Evolutionary conservation across 2,888 invertebrate genomes (phyloP).

Genomic region (Trissolcus brochymenae): DNA sequence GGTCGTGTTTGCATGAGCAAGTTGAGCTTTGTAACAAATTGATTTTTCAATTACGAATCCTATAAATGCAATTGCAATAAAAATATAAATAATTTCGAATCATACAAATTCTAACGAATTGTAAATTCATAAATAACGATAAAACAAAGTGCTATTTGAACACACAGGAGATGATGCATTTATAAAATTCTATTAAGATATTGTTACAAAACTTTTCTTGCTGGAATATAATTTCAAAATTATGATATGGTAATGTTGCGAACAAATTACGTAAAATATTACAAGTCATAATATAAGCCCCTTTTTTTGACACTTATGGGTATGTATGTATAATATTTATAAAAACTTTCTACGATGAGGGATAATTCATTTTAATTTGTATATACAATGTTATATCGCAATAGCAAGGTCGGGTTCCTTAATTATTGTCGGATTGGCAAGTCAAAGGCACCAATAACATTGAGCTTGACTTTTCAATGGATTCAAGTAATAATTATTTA

Average conservation of each 20-base stretch:
- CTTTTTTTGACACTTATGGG: conserved; percentile 61
- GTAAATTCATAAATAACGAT: no score
- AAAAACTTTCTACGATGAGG: conserved; percentile 60
- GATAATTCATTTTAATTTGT: conserved; percentile 63
- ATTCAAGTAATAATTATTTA: conserved; percentile 42
- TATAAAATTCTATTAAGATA: conserved; percentile 11
- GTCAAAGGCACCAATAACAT: conserved; percentile 74
- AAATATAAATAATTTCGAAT: neutral
- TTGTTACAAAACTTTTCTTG: conserved; percentile 34
- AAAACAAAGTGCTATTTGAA: neutral
- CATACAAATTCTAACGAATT: neutral
- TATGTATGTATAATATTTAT: conserved; percentile 53
- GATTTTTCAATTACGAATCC: conserved; percentile 2
- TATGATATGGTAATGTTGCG: conserved; percentile 36
- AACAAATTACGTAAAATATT: conserved; percentile 59
- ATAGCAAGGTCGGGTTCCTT: conserved; percentile 71
- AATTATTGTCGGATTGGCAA: conserved; percentile 72
- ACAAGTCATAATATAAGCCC: conserved; percentile 65
- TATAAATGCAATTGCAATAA: conserved; percentile 6
- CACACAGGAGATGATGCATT: neutral
- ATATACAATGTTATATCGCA: conserved; percentile 71
- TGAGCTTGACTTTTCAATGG: conserved; percentile 65
- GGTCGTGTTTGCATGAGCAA: conserved; percentile 29
- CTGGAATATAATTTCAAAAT: conserved; percentile 49
- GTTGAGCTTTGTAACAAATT: conserved; percentile 19